These are phyloP conservation scores for Galaxea fascicularis DNA, from an alignment of 92 coral and sea anemone genomes.

Conservation along the genomic window DNA sequence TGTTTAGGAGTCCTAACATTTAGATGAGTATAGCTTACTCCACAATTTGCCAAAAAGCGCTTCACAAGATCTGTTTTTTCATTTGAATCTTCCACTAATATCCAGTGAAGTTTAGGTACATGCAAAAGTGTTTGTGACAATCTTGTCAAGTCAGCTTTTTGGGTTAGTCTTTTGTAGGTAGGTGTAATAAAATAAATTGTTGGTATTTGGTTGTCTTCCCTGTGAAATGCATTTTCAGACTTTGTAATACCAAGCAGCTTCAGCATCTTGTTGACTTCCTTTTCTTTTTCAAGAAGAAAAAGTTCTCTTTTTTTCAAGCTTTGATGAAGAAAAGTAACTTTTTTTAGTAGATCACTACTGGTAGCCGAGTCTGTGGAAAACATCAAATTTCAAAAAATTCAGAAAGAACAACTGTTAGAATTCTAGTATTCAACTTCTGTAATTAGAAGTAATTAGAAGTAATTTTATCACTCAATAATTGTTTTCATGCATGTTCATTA, in stretches of 20 bases:
- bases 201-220: constrained; percentile 54
- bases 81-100: constrained; percentile 87
- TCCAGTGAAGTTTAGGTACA: constrained; percentile 91
- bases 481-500: no score
- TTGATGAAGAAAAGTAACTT: constrained; percentile 26
- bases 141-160: constrained; percentile 96
- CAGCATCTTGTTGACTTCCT: constrained; percentile 52
- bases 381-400: not conserved
- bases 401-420: not conserved
- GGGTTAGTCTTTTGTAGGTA: constrained; percentile 84
- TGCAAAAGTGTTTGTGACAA: constrained; percentile 91
- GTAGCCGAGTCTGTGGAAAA: constrained; percentile 6
- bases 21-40: constrained; percentile 81
- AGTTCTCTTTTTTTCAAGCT: constrained; percentile 66
- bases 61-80: constrained; percentile 70
- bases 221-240: constrained; percentile 14
- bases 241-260: constrained; percentile 71
- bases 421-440: no score
- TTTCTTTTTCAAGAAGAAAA: constrained; percentile 53
- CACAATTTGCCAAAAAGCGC: constrained; percentile 70
- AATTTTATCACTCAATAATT: no score
- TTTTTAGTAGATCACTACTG: constrained; percentile 8
- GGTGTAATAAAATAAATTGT: constrained; percentile 88
- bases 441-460: no score
- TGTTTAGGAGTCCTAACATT: constrained; percentile 78